phyloP scores from a whole-genome alignment of 2,888 invertebrate species.

The Molanna angustata region DNA sequence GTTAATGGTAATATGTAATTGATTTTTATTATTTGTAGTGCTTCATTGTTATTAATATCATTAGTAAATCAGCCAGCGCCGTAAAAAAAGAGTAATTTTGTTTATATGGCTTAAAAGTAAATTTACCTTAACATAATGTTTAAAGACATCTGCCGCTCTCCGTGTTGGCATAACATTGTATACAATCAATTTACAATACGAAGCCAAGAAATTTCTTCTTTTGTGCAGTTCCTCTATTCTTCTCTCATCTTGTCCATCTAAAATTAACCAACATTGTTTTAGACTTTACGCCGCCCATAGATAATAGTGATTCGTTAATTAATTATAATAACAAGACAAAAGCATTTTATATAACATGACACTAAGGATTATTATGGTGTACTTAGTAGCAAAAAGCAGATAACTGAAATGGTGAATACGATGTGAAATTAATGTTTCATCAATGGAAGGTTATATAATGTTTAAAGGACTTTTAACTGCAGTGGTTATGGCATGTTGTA shows the following conservation, averaged over 20 bases:
- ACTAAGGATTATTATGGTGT: neutral
- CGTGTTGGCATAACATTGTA: slow-evolving; percentile 95
- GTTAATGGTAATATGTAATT: no score
- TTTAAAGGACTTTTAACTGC: no score
- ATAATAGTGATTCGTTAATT: neutral
- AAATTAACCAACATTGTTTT: no score
- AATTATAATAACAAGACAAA: slow-evolving; percentile 5
- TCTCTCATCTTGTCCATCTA: slow-evolving; percentile 90
- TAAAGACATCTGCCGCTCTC: slow-evolving; percentile 91
- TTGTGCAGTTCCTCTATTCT: slow-evolving; percentile 97
- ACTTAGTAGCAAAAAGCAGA: neutral
- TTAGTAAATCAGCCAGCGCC: no score
- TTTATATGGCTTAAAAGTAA: no score
- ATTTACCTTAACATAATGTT: slow-evolving; percentile 91
- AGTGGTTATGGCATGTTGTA: no score
- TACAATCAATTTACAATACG: slow-evolving; percentile 96
- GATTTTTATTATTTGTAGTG: no score
- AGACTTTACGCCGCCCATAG: no score
- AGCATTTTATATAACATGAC: neutral
- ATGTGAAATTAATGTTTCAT: no score
- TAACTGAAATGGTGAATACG: slow-evolving; percentile 1
- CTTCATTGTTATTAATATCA: no score
- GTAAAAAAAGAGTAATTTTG: no score
- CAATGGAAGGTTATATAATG: no score
- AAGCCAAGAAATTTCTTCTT: slow-evolving; percentile 91